Percentiles rank a stretch among this genome's conserved stretches.
Conservation (phyloP, 2,797 vertebrate genomes). For the Caiman crocodilus region DNA sequence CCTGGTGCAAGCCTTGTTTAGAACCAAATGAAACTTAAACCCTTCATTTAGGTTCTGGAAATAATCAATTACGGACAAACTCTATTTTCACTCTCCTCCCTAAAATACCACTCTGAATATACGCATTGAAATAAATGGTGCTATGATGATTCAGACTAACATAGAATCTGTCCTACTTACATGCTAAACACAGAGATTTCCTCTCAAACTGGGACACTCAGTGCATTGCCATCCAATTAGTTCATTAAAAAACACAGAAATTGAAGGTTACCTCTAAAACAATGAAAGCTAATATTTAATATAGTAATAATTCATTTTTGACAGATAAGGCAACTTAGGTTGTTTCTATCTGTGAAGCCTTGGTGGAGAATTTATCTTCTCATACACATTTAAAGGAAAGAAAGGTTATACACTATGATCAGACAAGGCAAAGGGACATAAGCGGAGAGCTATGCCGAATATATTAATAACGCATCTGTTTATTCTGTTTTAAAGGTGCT, state of each 20-base stretch:
- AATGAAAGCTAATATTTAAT: slow-evolving; percentile 67
- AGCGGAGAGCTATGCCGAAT: slow-evolving; percentile 37
- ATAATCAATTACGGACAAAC: background rate
- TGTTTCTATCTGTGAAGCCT: too few species aligned
- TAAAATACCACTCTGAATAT: background rate
- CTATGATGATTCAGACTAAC: background rate
- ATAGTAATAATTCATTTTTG: slow-evolving; percentile 71
- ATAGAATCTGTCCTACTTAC: background rate
- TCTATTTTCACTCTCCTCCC: background rate
- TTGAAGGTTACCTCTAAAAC: slow-evolving; percentile 70
- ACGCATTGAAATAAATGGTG: background rate
- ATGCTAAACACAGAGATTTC: background rate
- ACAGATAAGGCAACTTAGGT: slow-evolving; percentile 43
- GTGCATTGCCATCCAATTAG: slow-evolving; percentile 64
- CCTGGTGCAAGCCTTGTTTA: background rate
- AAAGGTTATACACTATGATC: slow-evolving; percentile 60
- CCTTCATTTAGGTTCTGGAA: background rate
- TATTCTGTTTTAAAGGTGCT: slow-evolving; percentile 48
- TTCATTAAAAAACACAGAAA: slow-evolving; percentile 41
- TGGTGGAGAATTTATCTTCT: background rate
- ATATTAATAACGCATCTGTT: slow-evolving; percentile 65
- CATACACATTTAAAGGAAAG: slow-evolving; percentile 46
- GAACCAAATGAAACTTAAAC: slow-evolving; percentile 7
- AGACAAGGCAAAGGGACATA: slow-evolving; percentile 26
- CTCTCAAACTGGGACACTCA: slow-evolving; percentile 50